Evolutionary conservation across 2,797 vertebrate species (phyloP).

Genomic region (Myripristis jacobus): DNA sequence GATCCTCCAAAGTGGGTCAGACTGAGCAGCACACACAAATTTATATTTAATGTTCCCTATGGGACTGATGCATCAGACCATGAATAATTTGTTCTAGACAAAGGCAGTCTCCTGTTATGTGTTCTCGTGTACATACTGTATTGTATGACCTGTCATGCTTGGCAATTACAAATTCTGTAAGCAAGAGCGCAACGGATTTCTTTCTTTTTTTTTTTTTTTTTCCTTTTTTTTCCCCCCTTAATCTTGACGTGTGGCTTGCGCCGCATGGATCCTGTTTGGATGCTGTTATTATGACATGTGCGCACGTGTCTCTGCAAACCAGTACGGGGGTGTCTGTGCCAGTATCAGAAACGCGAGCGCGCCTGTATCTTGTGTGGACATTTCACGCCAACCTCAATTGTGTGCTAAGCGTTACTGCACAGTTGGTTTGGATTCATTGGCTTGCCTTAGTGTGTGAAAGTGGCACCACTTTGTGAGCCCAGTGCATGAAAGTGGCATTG

Average conservation of each 20-base stretch:
- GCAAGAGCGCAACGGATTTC: constrained; percentile 2
- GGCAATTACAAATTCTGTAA: constrained; percentile 26
- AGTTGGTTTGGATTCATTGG: constrained; percentile 70
- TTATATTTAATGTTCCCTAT: constrained; percentile 82
- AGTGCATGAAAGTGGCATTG: constrained; percentile 80
- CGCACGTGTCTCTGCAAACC: constrained; percentile 23
- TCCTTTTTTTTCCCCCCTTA: not conserved
- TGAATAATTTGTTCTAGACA: constrained; percentile 75
- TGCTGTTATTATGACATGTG: constrained; percentile 14
- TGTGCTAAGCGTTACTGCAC: constrained; percentile 64
- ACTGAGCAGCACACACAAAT: constrained; percentile 76
- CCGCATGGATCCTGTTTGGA: not conserved
- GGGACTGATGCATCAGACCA: constrained; percentile 70
- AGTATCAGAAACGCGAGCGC: constrained; percentile 48
- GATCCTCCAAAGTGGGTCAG: constrained; percentile 81
- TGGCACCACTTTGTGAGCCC: constrained; percentile 76
- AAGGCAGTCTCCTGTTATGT: constrained; percentile 48
- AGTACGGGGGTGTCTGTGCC: constrained; percentile 24
- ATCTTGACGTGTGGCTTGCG: not conserved
- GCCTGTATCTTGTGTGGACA: constrained; percentile 60
- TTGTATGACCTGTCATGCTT: constrained; percentile 17
- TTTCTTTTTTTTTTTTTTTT: not conserved
- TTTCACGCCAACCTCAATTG: constrained; percentile 67
- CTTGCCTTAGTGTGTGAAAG: constrained; percentile 77
- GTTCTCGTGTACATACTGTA: constrained; percentile 37